These are phyloP conservation scores for Valencia hispanica DNA, from an alignment of 2,797 vertebrate species.

Conservation along the genomic window DNA sequence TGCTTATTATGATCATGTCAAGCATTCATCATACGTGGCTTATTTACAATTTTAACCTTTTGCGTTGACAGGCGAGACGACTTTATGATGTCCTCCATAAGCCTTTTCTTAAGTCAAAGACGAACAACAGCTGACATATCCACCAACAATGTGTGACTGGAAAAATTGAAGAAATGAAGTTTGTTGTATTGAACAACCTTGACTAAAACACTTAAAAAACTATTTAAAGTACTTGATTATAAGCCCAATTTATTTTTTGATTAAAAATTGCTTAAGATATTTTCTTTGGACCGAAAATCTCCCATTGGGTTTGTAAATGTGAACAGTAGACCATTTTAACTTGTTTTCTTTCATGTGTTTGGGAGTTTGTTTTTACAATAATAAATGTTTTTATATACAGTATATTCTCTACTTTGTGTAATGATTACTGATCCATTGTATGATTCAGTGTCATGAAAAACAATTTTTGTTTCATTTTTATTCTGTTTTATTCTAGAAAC, in stretches of 20 bases:
- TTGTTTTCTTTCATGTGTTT: not conserved
- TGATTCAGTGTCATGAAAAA: not conserved
- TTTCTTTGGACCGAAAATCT: no score
- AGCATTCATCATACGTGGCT: not conserved
- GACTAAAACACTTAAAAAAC: not conserved
- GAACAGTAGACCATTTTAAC: not conserved
- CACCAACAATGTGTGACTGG: not conserved
- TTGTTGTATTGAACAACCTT: not conserved
- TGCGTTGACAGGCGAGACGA: constrained; percentile 75
- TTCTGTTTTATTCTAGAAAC: not conserved
- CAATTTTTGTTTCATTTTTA: not conserved
- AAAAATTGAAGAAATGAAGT: not conserved
- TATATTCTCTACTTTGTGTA: not conserved
- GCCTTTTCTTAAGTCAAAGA: constrained; percentile 81
- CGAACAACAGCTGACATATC: constrained; percentile 65
- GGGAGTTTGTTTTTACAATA: constrained; percentile 2
- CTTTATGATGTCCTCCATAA: constrained; percentile 83
- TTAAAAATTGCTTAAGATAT: not conserved
- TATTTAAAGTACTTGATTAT: constrained; percentile 7
- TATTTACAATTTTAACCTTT: constrained; percentile 16
- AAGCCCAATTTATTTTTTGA: not conserved
- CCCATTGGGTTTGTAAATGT: not conserved
- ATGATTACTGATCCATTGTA: not conserved
- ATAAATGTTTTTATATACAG: not conserved
- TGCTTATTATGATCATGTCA: not conserved